Evolutionary conservation across 2,113 vertebrate species (phyloP), one percentile per base, ranked within the genome.

Genomic region (Ceyx margarethae): DNA sequence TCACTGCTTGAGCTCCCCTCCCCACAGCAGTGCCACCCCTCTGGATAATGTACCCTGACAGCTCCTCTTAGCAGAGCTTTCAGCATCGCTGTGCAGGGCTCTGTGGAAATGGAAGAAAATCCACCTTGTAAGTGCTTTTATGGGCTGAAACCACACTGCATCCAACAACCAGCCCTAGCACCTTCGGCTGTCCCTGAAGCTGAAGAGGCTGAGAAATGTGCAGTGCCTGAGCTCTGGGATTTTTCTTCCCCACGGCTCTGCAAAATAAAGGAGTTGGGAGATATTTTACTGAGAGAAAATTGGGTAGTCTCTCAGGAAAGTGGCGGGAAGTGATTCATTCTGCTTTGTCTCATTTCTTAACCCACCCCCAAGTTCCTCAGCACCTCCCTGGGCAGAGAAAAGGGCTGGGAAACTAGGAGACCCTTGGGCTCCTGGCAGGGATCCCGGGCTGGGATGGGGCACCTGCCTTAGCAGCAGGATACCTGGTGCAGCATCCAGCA

Each of bases 21-120:
- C 67, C 69, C 89, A 84, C 7, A 9, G 76, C 85, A 93, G 80
- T 23, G 3, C 95, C 40, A 31, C 72, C 79, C 81, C 90, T 91
- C 92, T 76, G 81, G 91, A 75, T 96, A 94, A 96, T 89, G 91
- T 62, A 66, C 90, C 80, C 93, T 90, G 92, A 94, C 92, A 95
- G 81, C 68, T 94, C 67, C 87, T 97, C 79, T 95, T 74, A 77
- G 56, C 64, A 54, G 71, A 78, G 81, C 87, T 74, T 53, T 87
- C 91, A 76, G 68, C 87, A 66, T 66, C 13, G 1, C 6, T 54
- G 58, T 84, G 66, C 91, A 82, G 61, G n/a, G 72, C 62, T 91
- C 26, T 74, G 77, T 78, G 78, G 46, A 78, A 94, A 75, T 79
- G 88, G 95, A 74, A 71, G 64, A 67, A 95, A 96, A 92, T 93